Percentiles rank a stretch among this genome's conserved stretches.
Evolutionary conservation across 1,140 invertebrate species (phyloP).

Genomic region (Ceratosolen solmsi): DNA sequence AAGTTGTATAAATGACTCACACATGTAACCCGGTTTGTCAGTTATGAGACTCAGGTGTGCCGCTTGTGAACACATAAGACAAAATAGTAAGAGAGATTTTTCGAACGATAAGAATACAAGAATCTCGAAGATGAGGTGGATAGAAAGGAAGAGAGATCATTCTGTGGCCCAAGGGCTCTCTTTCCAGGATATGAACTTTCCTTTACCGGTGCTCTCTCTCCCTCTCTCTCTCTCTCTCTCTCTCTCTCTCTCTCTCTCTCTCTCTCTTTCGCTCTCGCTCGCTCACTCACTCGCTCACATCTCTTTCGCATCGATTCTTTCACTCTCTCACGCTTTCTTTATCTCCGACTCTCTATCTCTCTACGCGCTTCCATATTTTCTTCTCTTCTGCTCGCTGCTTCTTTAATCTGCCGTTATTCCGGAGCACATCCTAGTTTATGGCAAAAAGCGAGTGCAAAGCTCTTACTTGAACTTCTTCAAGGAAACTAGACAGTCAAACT

Average conservation of each 20-base stretch:
- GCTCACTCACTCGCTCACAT: background rate
- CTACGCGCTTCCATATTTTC: background rate
- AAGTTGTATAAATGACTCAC: too few species aligned
- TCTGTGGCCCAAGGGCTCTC: slow-evolving; percentile 34
- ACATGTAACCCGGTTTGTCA: too few species aligned
- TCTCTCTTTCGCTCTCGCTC: background rate
- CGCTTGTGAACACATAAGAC: slow-evolving; percentile 45
- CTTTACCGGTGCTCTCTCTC: background rate
- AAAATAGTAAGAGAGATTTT: slow-evolving; percentile 53
- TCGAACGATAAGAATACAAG: slow-evolving; percentile 56
- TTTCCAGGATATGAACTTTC: slow-evolving; percentile 29
- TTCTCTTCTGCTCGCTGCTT: background rate
- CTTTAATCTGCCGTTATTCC: background rate
- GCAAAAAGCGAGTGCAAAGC: background rate
- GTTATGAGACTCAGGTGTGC: background rate
- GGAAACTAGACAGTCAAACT: background rate
- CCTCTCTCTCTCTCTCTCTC: background rate
- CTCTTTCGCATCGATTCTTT: too few species aligned
- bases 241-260: background rate
- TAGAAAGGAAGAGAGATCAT: slow-evolving; percentile 46
- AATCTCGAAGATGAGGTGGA: background rate
- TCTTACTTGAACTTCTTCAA: background rate
- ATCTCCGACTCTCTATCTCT: background rate
- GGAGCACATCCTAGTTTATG: background rate
- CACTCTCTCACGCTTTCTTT: background rate